Conservation (phyloP, 2,888 invertebrate genomes). For the Idaea dimidiata region DNA sequence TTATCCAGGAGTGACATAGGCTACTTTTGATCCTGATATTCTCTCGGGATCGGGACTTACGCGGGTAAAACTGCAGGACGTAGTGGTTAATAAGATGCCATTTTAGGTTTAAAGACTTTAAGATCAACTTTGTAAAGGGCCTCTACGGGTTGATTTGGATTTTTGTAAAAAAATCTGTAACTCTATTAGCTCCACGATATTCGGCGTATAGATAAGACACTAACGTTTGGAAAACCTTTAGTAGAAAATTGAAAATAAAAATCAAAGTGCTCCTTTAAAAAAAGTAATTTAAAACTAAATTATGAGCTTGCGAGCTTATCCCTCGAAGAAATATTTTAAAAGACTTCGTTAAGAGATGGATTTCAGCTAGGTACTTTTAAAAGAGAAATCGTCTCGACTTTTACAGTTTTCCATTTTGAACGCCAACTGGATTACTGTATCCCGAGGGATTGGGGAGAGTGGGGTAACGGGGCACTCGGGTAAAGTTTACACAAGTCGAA, state of each 20-base stretch:
- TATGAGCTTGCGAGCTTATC: background rate
- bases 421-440: constrained; percentile 26
- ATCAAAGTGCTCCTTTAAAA: background rate
- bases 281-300: background rate
- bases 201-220: background rate
- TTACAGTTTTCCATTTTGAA: constrained; percentile 49
- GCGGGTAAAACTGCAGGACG: too few relatives aligned
- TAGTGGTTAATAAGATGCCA: too few relatives aligned
- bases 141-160: too few relatives aligned
- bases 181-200: background rate
- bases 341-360: constrained; percentile 18
- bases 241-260: background rate
- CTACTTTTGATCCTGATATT: too few relatives aligned
- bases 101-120: too few relatives aligned
- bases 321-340: background rate
- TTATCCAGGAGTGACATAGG: too few relatives aligned
- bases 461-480: constrained; percentile 30
- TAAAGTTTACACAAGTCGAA: constrained; percentile 57
- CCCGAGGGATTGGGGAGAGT: constrained; percentile 31
- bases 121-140: too few relatives aligned
- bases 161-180: too few relatives aligned
- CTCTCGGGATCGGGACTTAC: too few relatives aligned
- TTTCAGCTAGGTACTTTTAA: constrained; percentile 22
- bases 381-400: constrained; percentile 32
- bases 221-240: background rate